Evolutionary conservation across 2,113 vertebrate species (phyloP), one percentile per base, ranked within the genome.

Genomic region (Trematomus loennbergii): DNA sequence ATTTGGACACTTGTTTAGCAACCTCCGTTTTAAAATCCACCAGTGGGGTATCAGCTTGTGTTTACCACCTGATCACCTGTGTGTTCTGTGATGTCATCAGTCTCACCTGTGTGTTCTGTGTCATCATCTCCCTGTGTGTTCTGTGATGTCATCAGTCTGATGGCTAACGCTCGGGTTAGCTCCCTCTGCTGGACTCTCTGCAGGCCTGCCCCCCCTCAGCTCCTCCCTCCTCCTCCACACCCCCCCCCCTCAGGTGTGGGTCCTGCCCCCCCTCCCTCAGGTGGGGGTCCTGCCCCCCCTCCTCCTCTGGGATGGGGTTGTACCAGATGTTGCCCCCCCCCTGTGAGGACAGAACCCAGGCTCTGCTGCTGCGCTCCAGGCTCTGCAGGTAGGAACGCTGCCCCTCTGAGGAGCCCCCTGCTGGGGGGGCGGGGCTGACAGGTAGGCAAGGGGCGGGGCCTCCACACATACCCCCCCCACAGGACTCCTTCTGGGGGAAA

Each of bases 251-350:
- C 84, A 65, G 55, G 54, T 15, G 25, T 2, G 25, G 59, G 76
- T 25, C 78, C 67, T 4, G 69, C 81, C 3, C 75, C 6, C 96
- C 94, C n/a, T 13, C 97, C 97, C 49, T 98, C 97, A 0, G 97
- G 97, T 25, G 25, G 25, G 25, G 61, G 78, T 29, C 78, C 67
- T 4, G 71, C 81, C 3, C 75, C 6, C 96, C 94, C 15, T 97
- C 97, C 49, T 98, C 97, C 78, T 98, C 97, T 0, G 97, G 97
- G 80, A 98, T 97, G 1, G 97, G 97, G 87, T 98, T 98, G 95
- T 98, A 98, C 97, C 97, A 98, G 75, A 98, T 98, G 76, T 96
- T 96, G 0, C 92, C 88, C 58, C 0, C 36, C 3, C 9, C 1
- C 80, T 83, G 93, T 12, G 96, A 93, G 0, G 95, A 94, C 65